Percentiles rank a stretch among this genome's conserved stretches.
phyloP scores from a whole-genome alignment of 2,888 invertebrate species.

The Amphipyra tragopoginis region DNA sequence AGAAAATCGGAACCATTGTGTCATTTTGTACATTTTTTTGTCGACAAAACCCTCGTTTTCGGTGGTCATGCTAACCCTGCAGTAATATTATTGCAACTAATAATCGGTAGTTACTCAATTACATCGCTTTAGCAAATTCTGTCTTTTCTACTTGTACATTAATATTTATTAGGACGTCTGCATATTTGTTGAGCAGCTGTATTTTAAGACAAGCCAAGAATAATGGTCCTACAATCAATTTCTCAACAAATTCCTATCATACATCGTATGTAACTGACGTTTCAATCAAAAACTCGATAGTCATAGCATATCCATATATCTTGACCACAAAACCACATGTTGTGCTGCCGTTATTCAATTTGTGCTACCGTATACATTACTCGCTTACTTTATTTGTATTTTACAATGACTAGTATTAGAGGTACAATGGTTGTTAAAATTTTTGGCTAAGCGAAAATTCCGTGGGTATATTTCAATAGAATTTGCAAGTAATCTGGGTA shows the following conservation, averaged over 20 bases:
- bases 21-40: too few relatives aligned
- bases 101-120: background rate
- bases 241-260: constrained; percentile 53
- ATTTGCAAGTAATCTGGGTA: constrained; percentile 84
- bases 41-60: too few relatives aligned
- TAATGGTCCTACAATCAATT: constrained; percentile 54
- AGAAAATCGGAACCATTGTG: too few relatives aligned
- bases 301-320: constrained; percentile 79
- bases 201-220: constrained; percentile 46
- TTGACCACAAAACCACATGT: constrained; percentile 72
- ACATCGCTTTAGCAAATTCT: constrained; percentile 15
- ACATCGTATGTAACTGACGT: constrained; percentile 72
- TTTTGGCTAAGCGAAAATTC: constrained; percentile 40
- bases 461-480: constrained; percentile 63
- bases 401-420: constrained; percentile 12
- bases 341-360: constrained; percentile 52
- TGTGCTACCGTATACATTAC: constrained; percentile 45
- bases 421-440: constrained; percentile 58
- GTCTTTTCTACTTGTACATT: constrained; percentile 14
- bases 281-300: constrained; percentile 79
- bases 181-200: constrained; percentile 32
- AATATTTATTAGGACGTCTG: constrained; percentile 30
- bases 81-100: background rate
- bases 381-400: constrained; percentile 13
- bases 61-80: too few relatives aligned